A percentile compares a stretch with the other conserved stretches of the same genome.
Conservation (phyloP, 1,140 invertebrate species). For the Drosophila saltans region DNA sequence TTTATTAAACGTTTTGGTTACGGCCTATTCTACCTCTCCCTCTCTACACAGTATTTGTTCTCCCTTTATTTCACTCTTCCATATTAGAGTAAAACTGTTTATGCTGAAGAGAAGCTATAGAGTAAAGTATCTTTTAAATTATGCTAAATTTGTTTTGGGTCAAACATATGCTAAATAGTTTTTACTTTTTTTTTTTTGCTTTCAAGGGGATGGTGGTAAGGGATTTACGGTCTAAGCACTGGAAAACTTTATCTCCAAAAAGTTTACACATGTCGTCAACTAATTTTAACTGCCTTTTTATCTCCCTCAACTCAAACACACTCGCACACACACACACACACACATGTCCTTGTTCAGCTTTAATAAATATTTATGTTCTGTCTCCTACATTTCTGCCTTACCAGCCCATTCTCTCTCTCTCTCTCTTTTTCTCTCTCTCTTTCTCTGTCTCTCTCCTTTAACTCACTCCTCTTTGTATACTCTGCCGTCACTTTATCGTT, state of each 20-base stretch:
- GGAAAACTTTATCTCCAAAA: conserved; percentile 49
- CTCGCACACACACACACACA: background rate
- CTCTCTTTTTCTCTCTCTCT: conserved; percentile 13
- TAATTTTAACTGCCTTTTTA: conserved; percentile 14
- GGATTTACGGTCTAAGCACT: conserved; percentile 33
- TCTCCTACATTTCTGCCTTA: conserved; percentile 23
- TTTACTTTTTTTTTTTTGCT: background rate
- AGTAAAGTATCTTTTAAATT: conserved; percentile 3
- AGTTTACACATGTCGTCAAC: conserved; percentile 13
- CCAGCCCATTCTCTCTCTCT: conserved; percentile 8
- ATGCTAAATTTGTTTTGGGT: conserved; percentile 14
- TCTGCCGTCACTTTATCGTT: conserved; percentile 11
- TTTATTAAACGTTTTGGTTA: too few species aligned
- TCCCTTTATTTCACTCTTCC: too few species aligned
- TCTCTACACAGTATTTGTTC: too few species aligned
- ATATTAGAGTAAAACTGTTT: too few species aligned
- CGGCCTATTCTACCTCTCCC: too few species aligned
- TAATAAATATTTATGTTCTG: conserved; percentile 64
- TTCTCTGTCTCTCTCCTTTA: conserved; percentile 9
- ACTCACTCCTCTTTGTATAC: background rate
- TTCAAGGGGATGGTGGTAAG: background rate
- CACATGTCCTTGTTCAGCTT: conserved; percentile 47
- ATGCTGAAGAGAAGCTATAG: too few species aligned
- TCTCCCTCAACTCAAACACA: conserved; percentile 7
- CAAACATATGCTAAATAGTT: conserved; percentile 12